Percentiles rank a stretch among this genome's conserved stretches.
Conservation (phyloP, 2,113 vertebrate species). For the Xiphias gladius region DNA sequence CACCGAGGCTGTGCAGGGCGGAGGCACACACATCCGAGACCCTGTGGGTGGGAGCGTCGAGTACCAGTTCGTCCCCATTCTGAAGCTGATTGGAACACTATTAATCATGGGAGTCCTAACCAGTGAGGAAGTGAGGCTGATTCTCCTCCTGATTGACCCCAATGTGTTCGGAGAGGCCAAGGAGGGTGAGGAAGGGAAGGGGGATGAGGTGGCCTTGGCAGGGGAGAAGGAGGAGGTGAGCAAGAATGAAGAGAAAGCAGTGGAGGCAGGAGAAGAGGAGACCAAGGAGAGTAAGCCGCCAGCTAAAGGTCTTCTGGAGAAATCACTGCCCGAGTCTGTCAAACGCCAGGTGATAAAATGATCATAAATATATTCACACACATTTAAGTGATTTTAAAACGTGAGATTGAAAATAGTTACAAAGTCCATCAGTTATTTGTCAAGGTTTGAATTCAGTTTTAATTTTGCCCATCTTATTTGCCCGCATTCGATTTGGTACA, state of each 20-base stretch:
- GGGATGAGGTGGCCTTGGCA: conserved; percentile 41
- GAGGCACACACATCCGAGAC: conserved; percentile 93
- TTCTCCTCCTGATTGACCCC: conserved; percentile 93
- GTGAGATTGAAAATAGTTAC: conserved; percentile 19
- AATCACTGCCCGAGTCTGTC: conserved; percentile 94
- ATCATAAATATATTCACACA: not conserved
- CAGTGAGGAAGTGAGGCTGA: conserved; percentile 91
- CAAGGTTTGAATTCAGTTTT: conserved; percentile 39
- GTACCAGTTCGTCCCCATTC: conserved; percentile 96
- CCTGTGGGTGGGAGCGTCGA: conserved; percentile 93
- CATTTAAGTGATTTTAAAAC: conserved; percentile 1
- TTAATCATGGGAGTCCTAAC: conserved; percentile 93
- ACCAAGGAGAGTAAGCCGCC: conserved; percentile 86
- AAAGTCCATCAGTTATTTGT: conserved; percentile 20
- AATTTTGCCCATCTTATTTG: conserved; percentile 18
- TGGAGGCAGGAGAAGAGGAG: conserved; percentile 93
- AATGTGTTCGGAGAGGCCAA: conserved; percentile 91
- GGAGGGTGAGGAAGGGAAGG: conserved; percentile 80
- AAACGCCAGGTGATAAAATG: conserved; percentile 90
- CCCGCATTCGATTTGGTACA: conserved; percentile 31
- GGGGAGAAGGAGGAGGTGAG: conserved; percentile 88
- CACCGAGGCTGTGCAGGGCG: conserved; percentile 92
- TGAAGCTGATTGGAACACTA: conserved; percentile 93
- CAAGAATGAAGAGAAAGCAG: conserved; percentile 84
- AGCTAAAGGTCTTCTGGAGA: conserved; percentile 92